Conservation (phyloP, 1,140 invertebrate species). For the Adoxophyes honmai region DNA sequence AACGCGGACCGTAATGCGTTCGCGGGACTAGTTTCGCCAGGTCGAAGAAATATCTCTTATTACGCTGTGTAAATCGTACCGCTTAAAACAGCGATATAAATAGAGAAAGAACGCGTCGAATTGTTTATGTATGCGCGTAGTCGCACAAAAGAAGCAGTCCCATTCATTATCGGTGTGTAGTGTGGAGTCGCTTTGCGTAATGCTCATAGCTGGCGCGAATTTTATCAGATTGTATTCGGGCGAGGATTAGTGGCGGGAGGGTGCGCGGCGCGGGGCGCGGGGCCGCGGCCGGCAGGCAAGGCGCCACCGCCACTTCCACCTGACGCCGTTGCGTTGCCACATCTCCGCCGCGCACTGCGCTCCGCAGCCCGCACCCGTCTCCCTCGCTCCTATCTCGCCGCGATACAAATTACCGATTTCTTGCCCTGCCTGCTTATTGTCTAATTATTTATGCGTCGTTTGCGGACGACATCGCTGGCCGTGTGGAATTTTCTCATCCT, state of each 20-base stretch:
- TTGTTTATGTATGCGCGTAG: conserved; percentile 50
- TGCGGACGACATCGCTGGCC: conserved; percentile 59
- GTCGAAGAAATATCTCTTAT: conserved; percentile 75
- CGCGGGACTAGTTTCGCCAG: conserved; percentile 73
- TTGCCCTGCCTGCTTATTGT: conserved; percentile 70
- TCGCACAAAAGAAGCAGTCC: conserved; percentile 46
- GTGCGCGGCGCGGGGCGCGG: conserved; percentile 30
- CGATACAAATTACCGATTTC: conserved; percentile 69
- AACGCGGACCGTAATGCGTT: conserved; percentile 72
- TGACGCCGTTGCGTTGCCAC: conserved; percentile 74
- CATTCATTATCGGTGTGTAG: conserved; percentile 71
- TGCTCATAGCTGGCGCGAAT: conserved; percentile 74
- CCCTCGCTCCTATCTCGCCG: conserved; percentile 64
- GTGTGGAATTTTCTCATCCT: conserved; percentile 55
- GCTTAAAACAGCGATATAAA: conserved; percentile 48
- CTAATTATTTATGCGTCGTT: conserved; percentile 71
- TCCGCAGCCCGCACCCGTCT: conserved; percentile 62
- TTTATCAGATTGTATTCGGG: conserved; percentile 75
- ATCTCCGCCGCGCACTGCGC: conserved; percentile 64
- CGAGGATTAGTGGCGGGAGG: conserved; percentile 66
- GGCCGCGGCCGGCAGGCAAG: conserved; percentile 70
- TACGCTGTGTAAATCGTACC: conserved; percentile 56
- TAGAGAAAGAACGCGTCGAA: conserved; percentile 34
- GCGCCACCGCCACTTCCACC: conserved; percentile 75
- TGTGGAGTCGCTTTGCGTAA: conserved; percentile 71